These are phyloP conservation scores for Lucifuga dentata DNA, from an alignment of 2,113 vertebrate species.

Conservation along the genomic window DNA sequence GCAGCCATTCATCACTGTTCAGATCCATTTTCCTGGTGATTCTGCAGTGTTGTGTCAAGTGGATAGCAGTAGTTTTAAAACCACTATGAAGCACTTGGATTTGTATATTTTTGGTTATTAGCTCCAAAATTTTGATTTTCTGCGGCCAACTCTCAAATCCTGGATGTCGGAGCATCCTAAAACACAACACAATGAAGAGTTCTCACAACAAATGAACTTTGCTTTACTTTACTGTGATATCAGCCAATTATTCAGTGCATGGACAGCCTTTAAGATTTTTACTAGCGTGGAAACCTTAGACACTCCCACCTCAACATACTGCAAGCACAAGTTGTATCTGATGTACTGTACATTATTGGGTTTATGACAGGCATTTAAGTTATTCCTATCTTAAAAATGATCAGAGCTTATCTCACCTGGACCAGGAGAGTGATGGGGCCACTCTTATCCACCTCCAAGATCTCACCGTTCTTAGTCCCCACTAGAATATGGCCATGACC, in stretches of 20 bases:
- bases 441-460: constrained; percentile 97
- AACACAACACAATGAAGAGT: too few species aligned
- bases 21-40: constrained; percentile 15
- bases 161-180: background rate
- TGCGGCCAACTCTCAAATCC: background rate
- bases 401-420: constrained; percentile 72
- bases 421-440: constrained; percentile 92
- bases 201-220: too few species aligned
- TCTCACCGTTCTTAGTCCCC: constrained; percentile 98
- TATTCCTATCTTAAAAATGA: background rate
- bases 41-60: background rate
- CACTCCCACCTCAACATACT: constrained; percentile 13
- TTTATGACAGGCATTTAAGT: constrained; percentile 20
- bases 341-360: constrained; percentile 2
- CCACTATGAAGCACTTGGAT: background rate
- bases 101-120: constrained; percentile 1
- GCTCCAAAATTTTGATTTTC: background rate
- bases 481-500: constrained; percentile 98
- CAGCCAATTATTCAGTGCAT: background rate
- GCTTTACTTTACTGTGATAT: background rate
- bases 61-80: background rate
- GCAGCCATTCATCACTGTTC: constrained; percentile 52
- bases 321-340: constrained; percentile 9
- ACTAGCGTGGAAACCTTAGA: constrained; percentile 12
- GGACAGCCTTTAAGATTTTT: constrained; percentile 21